Evolutionary conservation across 2,888 invertebrate species (phyloP).

Genomic region (Helleia helle): DNA sequence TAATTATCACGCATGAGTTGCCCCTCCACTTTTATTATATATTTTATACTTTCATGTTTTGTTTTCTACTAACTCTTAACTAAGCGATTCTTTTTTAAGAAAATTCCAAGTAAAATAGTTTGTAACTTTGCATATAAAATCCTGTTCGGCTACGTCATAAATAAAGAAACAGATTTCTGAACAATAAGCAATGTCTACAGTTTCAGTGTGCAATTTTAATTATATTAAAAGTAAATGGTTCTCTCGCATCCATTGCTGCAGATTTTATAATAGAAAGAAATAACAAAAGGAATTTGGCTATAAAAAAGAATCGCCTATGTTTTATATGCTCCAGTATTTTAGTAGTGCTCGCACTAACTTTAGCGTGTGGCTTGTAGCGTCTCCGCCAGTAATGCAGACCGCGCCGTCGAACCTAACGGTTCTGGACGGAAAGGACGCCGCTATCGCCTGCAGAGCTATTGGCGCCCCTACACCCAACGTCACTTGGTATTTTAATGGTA

Average conservation of each 20-base stretch:
- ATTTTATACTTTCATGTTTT: background rate
- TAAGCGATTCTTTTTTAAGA: constrained; percentile 5
- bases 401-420: constrained; percentile 91
- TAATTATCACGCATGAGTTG: constrained; percentile 2
- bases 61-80: constrained; percentile 2
- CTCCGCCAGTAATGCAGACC: constrained; percentile 88
- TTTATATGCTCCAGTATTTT: constrained; percentile 16
- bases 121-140: background rate
- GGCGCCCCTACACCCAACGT: constrained; percentile 94
- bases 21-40: background rate
- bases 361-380: constrained; percentile 79
- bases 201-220: too few species aligned
- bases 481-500: constrained; percentile 95
- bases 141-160: background rate
- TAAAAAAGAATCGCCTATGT: constrained; percentile 13
- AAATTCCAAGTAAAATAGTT: background rate
- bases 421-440: constrained; percentile 94
- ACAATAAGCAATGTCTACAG: too few species aligned
- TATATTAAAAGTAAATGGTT: too few species aligned
- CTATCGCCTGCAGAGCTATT: constrained; percentile 88
- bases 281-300: too few species aligned
- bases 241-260: too few species aligned
- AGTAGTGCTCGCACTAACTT: constrained; percentile 39
- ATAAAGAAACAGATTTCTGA: background rate
- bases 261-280: too few species aligned